Percentiles rank a stretch among this genome's conserved stretches.
phyloP scores from a whole-genome alignment of 1,140 invertebrate species.

The Cydia amplana region DNA sequence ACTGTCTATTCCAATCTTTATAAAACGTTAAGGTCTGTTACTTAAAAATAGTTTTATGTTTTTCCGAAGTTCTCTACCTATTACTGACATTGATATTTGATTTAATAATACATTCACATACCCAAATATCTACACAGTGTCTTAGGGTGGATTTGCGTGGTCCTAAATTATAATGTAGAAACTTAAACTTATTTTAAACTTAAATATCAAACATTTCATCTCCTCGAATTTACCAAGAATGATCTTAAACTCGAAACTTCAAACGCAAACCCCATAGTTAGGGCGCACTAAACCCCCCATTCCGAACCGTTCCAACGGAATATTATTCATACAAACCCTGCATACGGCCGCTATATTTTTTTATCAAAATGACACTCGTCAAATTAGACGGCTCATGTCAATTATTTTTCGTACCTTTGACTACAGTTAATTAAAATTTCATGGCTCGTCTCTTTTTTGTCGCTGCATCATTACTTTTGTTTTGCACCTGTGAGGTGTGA shows the following conservation, averaged over 20 bases:
- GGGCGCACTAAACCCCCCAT: slow-evolving; percentile 41
- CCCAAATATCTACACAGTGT: neutral
- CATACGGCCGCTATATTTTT: slow-evolving; percentile 54
- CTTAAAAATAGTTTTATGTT: too few species aligned
- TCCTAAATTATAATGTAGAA: neutral
- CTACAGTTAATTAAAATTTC: slow-evolving; percentile 76
- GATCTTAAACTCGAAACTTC: neutral
- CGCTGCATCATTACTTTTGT: slow-evolving; percentile 61
- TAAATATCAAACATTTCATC: neutral
- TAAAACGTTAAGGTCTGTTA: too few species aligned
- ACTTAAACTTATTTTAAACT: neutral
- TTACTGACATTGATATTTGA: too few species aligned
- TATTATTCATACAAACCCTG: slow-evolving; percentile 57
- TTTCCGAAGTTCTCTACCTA: too few species aligned
- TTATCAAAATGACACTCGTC: slow-evolving; percentile 65
- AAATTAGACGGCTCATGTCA: slow-evolving; percentile 72
- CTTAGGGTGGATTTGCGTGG: neutral
- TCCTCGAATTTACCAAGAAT: neutral
- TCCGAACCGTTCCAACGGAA: slow-evolving; percentile 56
- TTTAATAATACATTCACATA: too few species aligned
- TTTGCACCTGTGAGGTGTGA: slow-evolving; percentile 75
- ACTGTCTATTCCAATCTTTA: too few species aligned
- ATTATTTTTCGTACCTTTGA: slow-evolving; percentile 60
- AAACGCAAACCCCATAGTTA: neutral
- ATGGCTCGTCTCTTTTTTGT: slow-evolving; percentile 54